These are phyloP conservation scores for Chrysaora quinquecirrha DNA, from an alignment of 30 jellyfish, hydroid and myxozoan species.

Conservation along the genomic window DNA sequence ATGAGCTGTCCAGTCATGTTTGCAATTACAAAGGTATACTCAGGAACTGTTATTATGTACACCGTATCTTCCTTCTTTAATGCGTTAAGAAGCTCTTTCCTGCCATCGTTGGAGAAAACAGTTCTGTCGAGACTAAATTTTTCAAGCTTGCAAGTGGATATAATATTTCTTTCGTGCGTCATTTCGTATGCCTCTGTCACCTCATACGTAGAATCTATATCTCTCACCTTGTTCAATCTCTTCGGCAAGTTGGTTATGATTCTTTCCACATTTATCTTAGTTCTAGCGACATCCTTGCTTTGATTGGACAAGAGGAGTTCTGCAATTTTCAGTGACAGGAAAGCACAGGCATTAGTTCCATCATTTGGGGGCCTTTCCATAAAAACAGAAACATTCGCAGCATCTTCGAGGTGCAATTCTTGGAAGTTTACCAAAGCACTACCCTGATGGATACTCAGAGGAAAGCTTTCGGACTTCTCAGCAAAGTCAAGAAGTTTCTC, in stretches of 20 bases:
- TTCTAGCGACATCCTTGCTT: neutral
- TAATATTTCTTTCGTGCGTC: no score
- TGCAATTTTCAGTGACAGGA: neutral
- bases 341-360: conserved; percentile 15
- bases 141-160: no score
- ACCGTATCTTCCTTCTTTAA: no score
- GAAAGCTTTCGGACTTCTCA: neutral
- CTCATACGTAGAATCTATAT: no score
- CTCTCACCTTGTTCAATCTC: neutral
- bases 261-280: neutral
- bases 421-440: neutral
- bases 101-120: no score
- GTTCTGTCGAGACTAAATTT: no score
- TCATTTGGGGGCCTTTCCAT: no score
- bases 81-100: no score
- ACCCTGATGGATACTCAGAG: neutral
- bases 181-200: no score
- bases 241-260: neutral
- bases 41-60: conserved; percentile 18
- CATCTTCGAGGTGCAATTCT: no score
- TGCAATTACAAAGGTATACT: conserved; percentile 13
- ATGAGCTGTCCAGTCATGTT: neutral
- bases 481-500: neutral
- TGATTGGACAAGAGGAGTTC: neutral
- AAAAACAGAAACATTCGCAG: no score